phyloP scores from a whole-genome alignment of 2,888 invertebrate genomes.

The Blastobasis adustella region DNA sequence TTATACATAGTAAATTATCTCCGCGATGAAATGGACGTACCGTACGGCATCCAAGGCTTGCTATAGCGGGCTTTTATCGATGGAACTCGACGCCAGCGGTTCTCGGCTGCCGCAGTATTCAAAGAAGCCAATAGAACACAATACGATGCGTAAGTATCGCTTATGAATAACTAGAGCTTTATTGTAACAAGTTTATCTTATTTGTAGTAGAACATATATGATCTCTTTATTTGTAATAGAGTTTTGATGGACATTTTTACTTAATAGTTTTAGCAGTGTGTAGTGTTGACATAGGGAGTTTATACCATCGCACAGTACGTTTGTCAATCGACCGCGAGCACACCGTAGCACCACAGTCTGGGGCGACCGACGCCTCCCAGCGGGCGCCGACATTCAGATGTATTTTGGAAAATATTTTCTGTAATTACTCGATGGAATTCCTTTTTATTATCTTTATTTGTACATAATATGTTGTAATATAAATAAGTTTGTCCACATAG shows the following conservation, averaged over 20 bases:
- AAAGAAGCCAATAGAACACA: slow-evolving; percentile 35
- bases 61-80: too few relatives aligned
- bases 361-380: not conserved
- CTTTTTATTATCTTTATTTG: slow-evolving; percentile 35
- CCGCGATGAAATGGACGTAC: too few relatives aligned
- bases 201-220: slow-evolving; percentile 64
- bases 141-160: slow-evolving; percentile 42
- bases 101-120: slow-evolving; percentile 28
- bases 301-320: slow-evolving; percentile 47
- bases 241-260: slow-evolving; percentile 73
- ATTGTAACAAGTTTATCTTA: slow-evolving; percentile 65
- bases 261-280: slow-evolving; percentile 65
- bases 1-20: too few relatives aligned
- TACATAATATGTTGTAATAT: slow-evolving; percentile 46
- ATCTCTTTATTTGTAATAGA: slow-evolving; percentile 72
- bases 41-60: too few relatives aligned
- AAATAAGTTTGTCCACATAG: not conserved
- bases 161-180: slow-evolving; percentile 58
- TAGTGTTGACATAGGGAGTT: slow-evolving; percentile 47
- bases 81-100: too few relatives aligned
- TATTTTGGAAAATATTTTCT: slow-evolving; percentile 17
- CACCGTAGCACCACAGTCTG: slow-evolving; percentile 2
- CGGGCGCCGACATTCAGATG: slow-evolving; percentile 14
- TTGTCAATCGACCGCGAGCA: slow-evolving; percentile 23
- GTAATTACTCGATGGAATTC: slow-evolving; percentile 17